Conservation (phyloP, 2,797 vertebrate species). For the Lagocephalus sceleratus region DNA sequence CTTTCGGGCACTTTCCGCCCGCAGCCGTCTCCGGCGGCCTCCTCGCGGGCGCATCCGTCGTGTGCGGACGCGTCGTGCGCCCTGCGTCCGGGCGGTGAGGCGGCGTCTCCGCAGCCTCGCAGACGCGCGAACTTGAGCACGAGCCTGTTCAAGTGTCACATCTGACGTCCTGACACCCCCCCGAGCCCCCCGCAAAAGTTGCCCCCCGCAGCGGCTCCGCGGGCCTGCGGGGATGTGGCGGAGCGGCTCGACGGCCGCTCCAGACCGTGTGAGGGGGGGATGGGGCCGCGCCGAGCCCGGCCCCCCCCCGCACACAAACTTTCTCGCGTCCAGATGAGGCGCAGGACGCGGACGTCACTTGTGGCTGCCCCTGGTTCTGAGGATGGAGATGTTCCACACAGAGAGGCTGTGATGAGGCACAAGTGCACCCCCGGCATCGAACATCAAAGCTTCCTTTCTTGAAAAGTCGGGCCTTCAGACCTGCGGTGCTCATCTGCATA, state of each 20-base stretch:
- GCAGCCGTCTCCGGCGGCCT: slow-evolving; percentile 4
- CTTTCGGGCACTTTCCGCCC: slow-evolving; percentile 34
- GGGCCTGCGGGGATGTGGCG: slow-evolving; percentile 60
- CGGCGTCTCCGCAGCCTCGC: slow-evolving; percentile 6
- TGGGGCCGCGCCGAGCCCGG: slow-evolving; percentile 47
- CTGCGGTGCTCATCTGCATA: slow-evolving; percentile 57
- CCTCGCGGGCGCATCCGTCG: not conserved
- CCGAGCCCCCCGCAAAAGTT: slow-evolving; percentile 51
- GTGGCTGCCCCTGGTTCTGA: slow-evolving; percentile 12
- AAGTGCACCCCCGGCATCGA: slow-evolving; percentile 60
- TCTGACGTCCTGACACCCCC: not conserved
- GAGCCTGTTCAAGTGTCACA: not conserved
- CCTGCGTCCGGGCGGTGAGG: slow-evolving; percentile 2
- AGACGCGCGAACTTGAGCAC: slow-evolving; percentile 15
- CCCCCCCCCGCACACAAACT: slow-evolving; percentile 46
- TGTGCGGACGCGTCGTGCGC: not conserved
- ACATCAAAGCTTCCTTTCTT: slow-evolving; percentile 72
- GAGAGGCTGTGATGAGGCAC: slow-evolving; percentile 23
- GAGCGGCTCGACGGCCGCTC: slow-evolving; percentile 37
- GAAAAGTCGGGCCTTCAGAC: slow-evolving; percentile 60
- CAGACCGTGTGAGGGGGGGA: slow-evolving; percentile 51
- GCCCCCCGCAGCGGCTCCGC: slow-evolving; percentile 55
- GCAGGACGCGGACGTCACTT: slow-evolving; percentile 41
- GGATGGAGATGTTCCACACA: slow-evolving; percentile 33
- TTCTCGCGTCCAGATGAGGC: slow-evolving; percentile 42